Evolutionary conservation across 2,113 vertebrate species (phyloP).

Genomic region (Telmatochromis sp.): DNA sequence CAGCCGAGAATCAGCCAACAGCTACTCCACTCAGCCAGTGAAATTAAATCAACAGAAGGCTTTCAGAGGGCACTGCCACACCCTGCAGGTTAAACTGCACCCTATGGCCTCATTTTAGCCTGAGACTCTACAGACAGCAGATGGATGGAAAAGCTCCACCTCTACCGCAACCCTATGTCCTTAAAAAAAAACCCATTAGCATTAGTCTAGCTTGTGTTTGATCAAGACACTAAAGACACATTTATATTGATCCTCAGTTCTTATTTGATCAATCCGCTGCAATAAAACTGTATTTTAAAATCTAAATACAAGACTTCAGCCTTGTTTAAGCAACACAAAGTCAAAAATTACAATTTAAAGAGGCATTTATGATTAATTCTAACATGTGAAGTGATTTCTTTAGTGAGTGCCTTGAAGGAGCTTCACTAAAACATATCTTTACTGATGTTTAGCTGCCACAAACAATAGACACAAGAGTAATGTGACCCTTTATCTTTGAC

Average conservation of each 20-base stretch:
- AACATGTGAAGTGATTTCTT: background rate
- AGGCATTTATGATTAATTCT: background rate
- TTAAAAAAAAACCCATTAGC: fast-evolving
- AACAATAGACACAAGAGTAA: background rate
- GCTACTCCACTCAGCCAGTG: background rate
- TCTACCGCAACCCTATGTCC: background rate
- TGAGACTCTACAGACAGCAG: background rate
- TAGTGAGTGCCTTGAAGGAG: fast-evolving
- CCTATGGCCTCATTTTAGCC: background rate
- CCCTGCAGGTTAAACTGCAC: background rate
- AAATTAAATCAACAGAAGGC: background rate
- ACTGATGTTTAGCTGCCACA: background rate
- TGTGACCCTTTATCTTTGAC: background rate
- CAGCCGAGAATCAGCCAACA: background rate
- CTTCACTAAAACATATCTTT: background rate
- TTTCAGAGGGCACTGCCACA: background rate
- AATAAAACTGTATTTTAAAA: background rate
- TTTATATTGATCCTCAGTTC: background rate
- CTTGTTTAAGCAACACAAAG: background rate
- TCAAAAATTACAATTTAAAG: background rate
- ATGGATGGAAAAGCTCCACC: background rate
- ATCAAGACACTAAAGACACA: background rate
- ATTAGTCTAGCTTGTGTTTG: background rate
- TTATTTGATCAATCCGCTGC: background rate
- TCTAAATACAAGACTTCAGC: background rate